Base-by-base conservation (phyloP, 2,888 invertebrate species). In the Cosmia pyralina region DNA sequence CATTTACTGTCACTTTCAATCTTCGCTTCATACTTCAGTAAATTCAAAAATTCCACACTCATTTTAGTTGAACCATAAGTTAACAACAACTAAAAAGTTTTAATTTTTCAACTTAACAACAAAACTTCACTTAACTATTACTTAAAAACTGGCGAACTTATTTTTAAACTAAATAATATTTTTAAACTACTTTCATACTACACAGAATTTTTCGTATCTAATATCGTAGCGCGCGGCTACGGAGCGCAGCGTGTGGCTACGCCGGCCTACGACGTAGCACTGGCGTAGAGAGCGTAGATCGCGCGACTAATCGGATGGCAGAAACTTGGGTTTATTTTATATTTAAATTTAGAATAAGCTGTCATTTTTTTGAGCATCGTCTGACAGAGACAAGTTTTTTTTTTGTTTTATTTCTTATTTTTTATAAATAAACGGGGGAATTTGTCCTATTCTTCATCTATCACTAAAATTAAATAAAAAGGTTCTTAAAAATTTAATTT, bases 231-330 rank as follows among this genome's bases (percentile, higher is more conserved):
- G 72, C 77, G 57, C 64, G 62, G 76, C 83, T 87, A 86, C 84
- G 85, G 84, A 85, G 88, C 89, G 89, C 89, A 88, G 88, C 95
- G 94, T 93, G 92, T 90, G 90, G 90, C 94, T 93, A 92, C 94
- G 92, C 86, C 89, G 91, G 89, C 87, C 92, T 93, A 92, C 94
- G 94, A 84, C 93, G 95, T 94, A 95, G 94, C 93, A 96, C 95
- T 96, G 94, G 85, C 90, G 89, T 87, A 88, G 85, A 64, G 64
- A 55, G 48, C 77, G 80, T 82, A 82, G 81, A 66, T 62, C 59
- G 72, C 62, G 72, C 63, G 62, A 66, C 75, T 34, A 17, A 52
- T 68, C 62, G 46, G 63, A 64, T 70, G 50, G 38, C 34, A 38
- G n/a, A 66, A 69, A 69, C 52, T 66, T 67, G 60, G 81, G 58